Percentiles rank a stretch among this genome's conserved stretches.
phyloP scores from a whole-genome alignment of 1,140 invertebrate genomes.

The Mercenaria mercenaria region DNA sequence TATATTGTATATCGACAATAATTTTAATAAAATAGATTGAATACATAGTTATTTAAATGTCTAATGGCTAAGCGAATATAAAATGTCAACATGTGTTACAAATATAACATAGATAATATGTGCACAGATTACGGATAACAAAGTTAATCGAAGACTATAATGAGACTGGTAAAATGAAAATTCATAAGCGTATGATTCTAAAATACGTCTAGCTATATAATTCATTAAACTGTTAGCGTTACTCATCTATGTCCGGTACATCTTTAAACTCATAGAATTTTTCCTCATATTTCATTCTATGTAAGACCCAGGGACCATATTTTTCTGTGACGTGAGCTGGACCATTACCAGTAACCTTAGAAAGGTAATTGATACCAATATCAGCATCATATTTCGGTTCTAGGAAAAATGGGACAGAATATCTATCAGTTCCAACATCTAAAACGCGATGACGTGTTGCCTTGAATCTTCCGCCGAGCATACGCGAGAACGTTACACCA shows the following conservation, averaged over 20 bases:
- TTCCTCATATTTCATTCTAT: constrained; percentile 67
- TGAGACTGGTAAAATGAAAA: too few species aligned
- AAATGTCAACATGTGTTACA: too few species aligned
- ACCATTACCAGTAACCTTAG: constrained; percentile 26
- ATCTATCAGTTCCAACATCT: constrained; percentile 74
- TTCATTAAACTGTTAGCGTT: too few species aligned
- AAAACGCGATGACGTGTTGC: constrained; percentile 78
- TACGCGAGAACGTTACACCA: constrained; percentile 76
- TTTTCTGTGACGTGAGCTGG: constrained; percentile 62
- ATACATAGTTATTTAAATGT: too few species aligned
- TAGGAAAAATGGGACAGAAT: constrained; percentile 78
- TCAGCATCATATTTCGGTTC: constrained; percentile 72
- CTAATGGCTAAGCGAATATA: too few species aligned
- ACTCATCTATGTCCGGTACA: constrained; percentile 66
- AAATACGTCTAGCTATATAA: too few species aligned
- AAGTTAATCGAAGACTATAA: too few species aligned
- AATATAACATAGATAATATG: too few species aligned
- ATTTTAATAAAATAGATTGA: too few species aligned
- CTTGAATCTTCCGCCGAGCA: constrained; percentile 75
- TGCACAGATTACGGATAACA: too few species aligned
- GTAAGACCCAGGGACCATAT: constrained; percentile 69
- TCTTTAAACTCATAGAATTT: constrained; percentile 73
- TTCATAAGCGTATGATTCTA: too few species aligned
- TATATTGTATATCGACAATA: too few species aligned
- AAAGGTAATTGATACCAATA: constrained; percentile 70